Evolutionary conservation across 2,888 invertebrate genomes (phyloP).

Genomic region (Drosophila hamatofila): DNA sequence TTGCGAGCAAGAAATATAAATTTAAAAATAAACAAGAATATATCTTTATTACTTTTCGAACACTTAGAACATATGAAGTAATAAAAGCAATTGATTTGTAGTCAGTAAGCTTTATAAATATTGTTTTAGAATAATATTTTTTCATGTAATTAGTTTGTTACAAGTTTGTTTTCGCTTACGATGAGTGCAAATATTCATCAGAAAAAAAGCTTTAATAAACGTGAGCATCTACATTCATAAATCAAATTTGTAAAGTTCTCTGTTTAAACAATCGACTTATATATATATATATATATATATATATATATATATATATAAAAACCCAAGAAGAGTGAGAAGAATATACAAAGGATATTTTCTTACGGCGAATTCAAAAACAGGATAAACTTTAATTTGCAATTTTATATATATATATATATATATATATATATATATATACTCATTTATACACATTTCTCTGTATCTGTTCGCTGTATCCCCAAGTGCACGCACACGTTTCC

Average conservation of each 20-base stretch:
- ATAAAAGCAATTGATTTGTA: not conserved
- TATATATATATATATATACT: no score
- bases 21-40: not conserved
- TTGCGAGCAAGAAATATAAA: not conserved
- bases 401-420: no score
- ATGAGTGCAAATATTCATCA: conserved; percentile 13
- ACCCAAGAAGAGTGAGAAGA: no score
- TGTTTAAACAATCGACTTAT: no score
- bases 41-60: not conserved
- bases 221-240: conserved; percentile 16
- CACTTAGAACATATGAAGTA: not conserved
- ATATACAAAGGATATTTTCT: no score
- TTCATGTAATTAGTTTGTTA: not conserved
- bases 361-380: no score
- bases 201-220: conserved; percentile 11
- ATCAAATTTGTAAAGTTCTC: conserved; percentile 8
- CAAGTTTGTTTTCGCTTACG: not conserved
- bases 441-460: no score
- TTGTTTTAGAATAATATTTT: not conserved
- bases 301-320: no score
- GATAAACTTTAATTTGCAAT: no score
- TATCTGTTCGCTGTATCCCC: conserved; percentile 26
- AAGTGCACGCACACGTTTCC: conserved; percentile 41
- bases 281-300: no score
- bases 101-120: not conserved